Conservation (phyloP, 2,797 vertebrate species). For the Argyrosomus regius region DNA sequence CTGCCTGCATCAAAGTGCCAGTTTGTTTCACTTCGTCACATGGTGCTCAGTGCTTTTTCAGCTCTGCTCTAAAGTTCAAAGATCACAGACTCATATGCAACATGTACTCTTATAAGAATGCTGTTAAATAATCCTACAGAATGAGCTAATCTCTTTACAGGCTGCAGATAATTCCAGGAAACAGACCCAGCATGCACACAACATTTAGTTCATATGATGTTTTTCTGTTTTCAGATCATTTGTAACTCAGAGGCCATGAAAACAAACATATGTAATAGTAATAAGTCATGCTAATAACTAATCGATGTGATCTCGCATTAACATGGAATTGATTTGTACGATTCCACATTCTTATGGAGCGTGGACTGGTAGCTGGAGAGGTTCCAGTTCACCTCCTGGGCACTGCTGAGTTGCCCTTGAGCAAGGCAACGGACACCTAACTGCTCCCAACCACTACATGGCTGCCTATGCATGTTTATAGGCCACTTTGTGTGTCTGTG, state of each 20-base stretch:
- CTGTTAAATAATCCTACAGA: background rate
- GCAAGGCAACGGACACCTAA: no score
- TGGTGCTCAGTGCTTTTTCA: conserved; percentile 14
- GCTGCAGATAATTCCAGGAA: background rate
- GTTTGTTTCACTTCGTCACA: conserved; percentile 20
- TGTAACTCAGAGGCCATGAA: background rate
- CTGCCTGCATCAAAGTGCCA: background rate
- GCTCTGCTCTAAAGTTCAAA: conserved; percentile 12
- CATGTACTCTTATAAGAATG: conserved; percentile 8
- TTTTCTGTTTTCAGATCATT: background rate
- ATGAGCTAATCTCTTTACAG: background rate
- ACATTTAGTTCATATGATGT: background rate
- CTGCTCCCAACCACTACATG: no score
- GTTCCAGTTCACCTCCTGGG: no score
- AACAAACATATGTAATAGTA: background rate
- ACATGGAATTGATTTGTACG: background rate
- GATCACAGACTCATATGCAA: conserved; percentile 10
- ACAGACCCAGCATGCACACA: background rate
- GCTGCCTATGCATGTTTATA: no score
- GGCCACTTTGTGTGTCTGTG: no score
- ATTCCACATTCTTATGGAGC: background rate
- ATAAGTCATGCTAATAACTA: background rate
- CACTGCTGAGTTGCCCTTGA: no score
- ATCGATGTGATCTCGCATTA: background rate
- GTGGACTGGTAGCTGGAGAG: no score